phyloP scores from a whole-genome alignment of 2,113 vertebrate species.

The Oryzias curvinotus region DNA sequence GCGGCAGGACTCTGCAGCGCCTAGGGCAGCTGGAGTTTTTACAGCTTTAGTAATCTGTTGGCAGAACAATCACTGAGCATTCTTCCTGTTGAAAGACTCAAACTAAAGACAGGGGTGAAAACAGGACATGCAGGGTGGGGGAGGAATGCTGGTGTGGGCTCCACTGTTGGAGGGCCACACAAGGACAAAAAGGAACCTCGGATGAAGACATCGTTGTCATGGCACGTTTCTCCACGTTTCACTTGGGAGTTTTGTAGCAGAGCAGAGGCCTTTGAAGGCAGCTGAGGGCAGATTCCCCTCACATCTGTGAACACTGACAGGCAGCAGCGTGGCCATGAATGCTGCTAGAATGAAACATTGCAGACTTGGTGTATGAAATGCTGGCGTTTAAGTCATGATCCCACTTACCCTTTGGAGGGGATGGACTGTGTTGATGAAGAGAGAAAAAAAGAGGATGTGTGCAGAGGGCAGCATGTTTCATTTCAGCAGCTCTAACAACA shows the following conservation, averaged over 20 bases:
- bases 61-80: constrained; percentile 30
- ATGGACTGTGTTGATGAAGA: constrained; percentile 39
- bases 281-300: constrained; percentile 27
- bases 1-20: constrained; percentile 5
- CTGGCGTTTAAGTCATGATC: constrained; percentile 74
- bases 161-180: constrained; percentile 58
- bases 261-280: constrained; percentile 51
- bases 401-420: constrained; percentile 72
- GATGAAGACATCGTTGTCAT: constrained; percentile 70
- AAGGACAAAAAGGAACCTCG: constrained; percentile 61
- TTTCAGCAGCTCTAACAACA: background rate
- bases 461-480: background rate
- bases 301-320: constrained; percentile 67
- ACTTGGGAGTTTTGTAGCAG: constrained; percentile 53
- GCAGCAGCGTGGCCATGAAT: constrained; percentile 62
- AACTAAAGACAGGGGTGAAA: constrained; percentile 23
- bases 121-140: constrained; percentile 14
- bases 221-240: constrained; percentile 64
- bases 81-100: constrained; percentile 42
- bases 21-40: background rate
- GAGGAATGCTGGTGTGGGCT: background rate
- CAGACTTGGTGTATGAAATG: constrained; percentile 61
- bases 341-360: constrained; percentile 67
- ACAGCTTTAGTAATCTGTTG: constrained; percentile 44
- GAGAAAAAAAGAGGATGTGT: constrained; percentile 5